Percentiles rank a stretch among this genome's conserved stretches.
Evolutionary conservation across 30 jellyfish, hydroid and myxozoan genomes (phyloP).

Genomic region (Aurelia sp.): DNA sequence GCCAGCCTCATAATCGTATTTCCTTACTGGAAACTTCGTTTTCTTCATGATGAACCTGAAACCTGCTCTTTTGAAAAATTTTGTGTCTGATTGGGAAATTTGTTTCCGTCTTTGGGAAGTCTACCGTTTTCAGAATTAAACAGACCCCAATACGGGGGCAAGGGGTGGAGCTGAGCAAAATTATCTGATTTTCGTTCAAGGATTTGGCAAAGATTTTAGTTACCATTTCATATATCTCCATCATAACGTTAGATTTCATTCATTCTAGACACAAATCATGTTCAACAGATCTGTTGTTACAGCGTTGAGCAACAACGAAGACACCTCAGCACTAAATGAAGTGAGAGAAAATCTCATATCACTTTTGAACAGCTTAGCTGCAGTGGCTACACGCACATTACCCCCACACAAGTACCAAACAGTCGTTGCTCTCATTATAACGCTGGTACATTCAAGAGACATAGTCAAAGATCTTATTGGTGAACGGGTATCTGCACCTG

Average conservation of each 20-base stretch:
- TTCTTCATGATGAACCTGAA: too few relatives aligned
- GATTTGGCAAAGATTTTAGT: too few relatives aligned
- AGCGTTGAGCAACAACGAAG: slow-evolving; percentile 44
- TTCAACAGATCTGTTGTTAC: slow-evolving; percentile 48
- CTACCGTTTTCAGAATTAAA: too few relatives aligned
- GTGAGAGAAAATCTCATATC: slow-evolving; percentile 22
- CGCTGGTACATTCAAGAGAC: slow-evolving; percentile 84
- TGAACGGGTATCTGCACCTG: slow-evolving; percentile 12
- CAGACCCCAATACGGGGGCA: too few relatives aligned
- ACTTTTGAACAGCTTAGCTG: slow-evolving; percentile 49
- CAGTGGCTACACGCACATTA: slow-evolving; percentile 38
- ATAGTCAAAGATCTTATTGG: slow-evolving; percentile 56
- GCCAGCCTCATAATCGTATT: too few relatives aligned
- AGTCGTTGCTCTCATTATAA: slow-evolving; percentile 74
- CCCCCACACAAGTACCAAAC: slow-evolving; percentile 51
- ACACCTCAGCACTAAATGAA: slow-evolving; percentile 1
- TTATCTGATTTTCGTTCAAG: too few relatives aligned
- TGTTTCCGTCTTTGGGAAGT: too few relatives aligned
- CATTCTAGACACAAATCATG: slow-evolving; percentile 65
- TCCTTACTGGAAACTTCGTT: too few relatives aligned
- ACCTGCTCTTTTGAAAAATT: too few relatives aligned
- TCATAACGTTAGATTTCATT: neutral
- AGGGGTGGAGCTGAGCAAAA: too few relatives aligned
- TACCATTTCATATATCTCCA: neutral
- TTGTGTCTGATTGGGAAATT: too few relatives aligned